Conservation (phyloP, 1,140 invertebrate species). For the Zeugodacus cucurbitae region DNA sequence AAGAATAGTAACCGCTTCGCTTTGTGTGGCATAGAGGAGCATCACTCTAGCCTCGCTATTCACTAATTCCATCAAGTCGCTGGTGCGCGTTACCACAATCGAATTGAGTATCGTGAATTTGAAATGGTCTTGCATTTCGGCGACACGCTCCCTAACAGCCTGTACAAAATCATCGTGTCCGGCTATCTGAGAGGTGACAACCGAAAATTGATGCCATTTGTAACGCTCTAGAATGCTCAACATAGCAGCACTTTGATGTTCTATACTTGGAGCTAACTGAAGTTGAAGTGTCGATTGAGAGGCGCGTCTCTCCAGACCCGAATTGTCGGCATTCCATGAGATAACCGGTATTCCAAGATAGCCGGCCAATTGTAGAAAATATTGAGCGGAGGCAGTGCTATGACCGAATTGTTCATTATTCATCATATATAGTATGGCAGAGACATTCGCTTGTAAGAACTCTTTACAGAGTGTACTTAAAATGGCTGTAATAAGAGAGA, state of each 20-base stretch:
- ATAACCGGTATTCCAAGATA: constrained; percentile 89
- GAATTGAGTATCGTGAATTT: constrained; percentile 90
- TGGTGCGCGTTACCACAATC: constrained; percentile 78
- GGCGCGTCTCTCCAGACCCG: constrained; percentile 81
- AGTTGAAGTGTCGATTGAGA: constrained; percentile 86
- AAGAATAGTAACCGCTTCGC: constrained; percentile 88
- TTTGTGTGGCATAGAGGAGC: constrained; percentile 89
- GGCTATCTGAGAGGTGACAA: constrained; percentile 92
- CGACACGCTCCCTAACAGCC: constrained; percentile 86
- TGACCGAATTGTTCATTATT: constrained; percentile 89
- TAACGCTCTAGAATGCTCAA: constrained; percentile 91
- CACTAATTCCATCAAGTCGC: constrained; percentile 79
- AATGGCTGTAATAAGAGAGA: constrained; percentile 73
- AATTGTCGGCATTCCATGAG: constrained; percentile 95
- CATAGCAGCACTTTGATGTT: constrained; percentile 94
- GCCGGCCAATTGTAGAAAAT: constrained; percentile 90
- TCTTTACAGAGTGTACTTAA: constrained; percentile 87
- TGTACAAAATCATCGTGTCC: constrained; percentile 96
- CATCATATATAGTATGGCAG: constrained; percentile 92
- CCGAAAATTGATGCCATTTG: constrained; percentile 96
- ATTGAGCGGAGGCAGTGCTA: constrained; percentile 92
- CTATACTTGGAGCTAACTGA: constrained; percentile 91
- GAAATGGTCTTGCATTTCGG: constrained; percentile 84
- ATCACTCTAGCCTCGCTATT: constrained; percentile 94
- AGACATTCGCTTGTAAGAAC: constrained; percentile 88